Percentiles rank a stretch among this genome's conserved stretches.
Evolutionary conservation across 2,888 invertebrate species (phyloP).

Genomic region (Mesorhabditis belari): DNA sequence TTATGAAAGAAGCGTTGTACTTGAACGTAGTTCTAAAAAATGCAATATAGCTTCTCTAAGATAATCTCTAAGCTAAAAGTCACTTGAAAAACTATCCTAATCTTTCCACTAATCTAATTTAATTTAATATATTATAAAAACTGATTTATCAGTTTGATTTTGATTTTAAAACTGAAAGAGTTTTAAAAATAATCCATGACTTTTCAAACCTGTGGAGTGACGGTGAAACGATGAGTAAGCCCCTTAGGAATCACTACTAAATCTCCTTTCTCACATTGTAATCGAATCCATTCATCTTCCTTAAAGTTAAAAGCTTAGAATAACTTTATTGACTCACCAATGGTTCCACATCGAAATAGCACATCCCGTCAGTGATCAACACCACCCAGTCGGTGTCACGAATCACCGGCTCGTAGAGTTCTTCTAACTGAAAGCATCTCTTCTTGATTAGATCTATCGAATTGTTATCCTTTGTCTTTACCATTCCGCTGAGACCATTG

Average conservation of each 20-base stretch:
- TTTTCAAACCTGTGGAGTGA: background rate
- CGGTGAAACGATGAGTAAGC: background rate
- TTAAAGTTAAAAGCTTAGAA: background rate
- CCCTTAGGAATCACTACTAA: background rate
- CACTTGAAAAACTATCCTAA: no score
- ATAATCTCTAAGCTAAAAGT: no score
- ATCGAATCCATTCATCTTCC: background rate
- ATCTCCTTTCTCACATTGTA: background rate
- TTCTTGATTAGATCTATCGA: no score
- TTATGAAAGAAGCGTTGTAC: background rate
- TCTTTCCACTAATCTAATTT: no score
- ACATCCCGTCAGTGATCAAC: background rate
- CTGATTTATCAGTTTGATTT: no score
- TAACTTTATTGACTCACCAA: background rate
- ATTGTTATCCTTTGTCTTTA: no score
- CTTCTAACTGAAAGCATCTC: background rate
- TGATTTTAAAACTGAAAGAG: no score
- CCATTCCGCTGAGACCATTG: background rate
- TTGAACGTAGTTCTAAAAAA: background rate
- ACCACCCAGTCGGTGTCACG: background rate
- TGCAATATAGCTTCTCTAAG: no score
- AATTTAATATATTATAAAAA: no score
- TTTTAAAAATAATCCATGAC: no score
- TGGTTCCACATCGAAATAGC: background rate
- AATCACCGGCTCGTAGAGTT: background rate